Percentiles rank a stretch among this genome's conserved stretches.
Conservation (phyloP, 1,140 invertebrate species). For the Tetranychus urticae region DNA sequence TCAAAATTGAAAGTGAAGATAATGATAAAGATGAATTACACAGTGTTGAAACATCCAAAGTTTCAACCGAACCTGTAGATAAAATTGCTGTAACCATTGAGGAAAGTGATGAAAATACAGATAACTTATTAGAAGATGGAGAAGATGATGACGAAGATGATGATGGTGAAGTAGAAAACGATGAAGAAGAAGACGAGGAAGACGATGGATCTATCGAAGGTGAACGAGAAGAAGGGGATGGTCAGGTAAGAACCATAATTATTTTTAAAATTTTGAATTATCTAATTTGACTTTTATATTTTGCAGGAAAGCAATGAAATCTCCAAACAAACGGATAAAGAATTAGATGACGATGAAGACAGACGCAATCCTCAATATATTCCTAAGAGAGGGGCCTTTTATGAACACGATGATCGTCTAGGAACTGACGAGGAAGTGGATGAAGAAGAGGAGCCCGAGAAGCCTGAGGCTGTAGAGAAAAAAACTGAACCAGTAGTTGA, state of each 20-base stretch:
- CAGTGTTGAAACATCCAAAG: too few species aligned
- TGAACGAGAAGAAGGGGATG: not conserved
- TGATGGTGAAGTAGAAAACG: not conserved
- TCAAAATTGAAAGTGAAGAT: not conserved
- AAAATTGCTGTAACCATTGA: not conserved
- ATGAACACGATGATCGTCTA: slow-evolving; percentile 81
- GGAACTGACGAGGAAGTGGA: slow-evolving; percentile 26
- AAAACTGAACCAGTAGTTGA: slow-evolving; percentile 1
- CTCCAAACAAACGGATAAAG: not conserved
- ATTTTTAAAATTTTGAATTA: too few species aligned
- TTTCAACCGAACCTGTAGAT: not conserved
- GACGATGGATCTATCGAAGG: not conserved
- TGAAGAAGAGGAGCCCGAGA: slow-evolving; percentile 26
- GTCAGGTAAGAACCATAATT: not conserved
- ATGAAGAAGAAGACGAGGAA: not conserved
- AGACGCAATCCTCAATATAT: slow-evolving; percentile 87
- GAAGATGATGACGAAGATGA: not conserved
- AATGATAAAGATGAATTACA: too few species aligned
- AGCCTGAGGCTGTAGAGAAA: slow-evolving; percentile 3
- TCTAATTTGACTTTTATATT: not conserved
- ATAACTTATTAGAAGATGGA: not conserved
- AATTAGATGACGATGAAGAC: slow-evolving; percentile 65
- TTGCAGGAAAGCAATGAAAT: not conserved
- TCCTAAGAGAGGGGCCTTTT: slow-evolving; percentile 81
- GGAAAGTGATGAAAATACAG: slow-evolving; percentile 17